A percentile compares a stretch with the other conserved stretches of the same genome.
phyloP scores from a whole-genome alignment of 2,888 invertebrate species.

The Pseudeuparius sepicola region DNA sequence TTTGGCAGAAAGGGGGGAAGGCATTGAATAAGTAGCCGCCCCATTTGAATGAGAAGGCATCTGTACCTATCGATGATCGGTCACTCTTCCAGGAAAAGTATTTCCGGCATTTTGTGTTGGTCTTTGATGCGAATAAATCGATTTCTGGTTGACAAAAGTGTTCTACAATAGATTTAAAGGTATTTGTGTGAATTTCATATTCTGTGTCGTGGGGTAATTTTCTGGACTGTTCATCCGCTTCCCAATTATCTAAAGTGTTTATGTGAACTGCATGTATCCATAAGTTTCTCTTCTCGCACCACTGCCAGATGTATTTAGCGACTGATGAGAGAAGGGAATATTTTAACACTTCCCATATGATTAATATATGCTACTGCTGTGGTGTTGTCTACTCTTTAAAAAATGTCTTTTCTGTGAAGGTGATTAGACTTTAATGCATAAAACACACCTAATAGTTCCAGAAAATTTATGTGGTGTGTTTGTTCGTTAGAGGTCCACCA shows the following conservation, averaged over 20 bases:
- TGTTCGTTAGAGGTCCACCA: conserved; percentile 19
- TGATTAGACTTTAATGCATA: conserved; percentile 21
- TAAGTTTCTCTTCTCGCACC: conserved; percentile 22
- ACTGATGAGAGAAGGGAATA: conserved; percentile 21
- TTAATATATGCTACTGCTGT: conserved; percentile 23
- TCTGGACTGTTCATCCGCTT: conserved; percentile 25
- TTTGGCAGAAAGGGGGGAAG: no score
- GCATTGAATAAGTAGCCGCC: no score
- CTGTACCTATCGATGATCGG: no score
- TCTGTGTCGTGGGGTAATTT: conserved; percentile 16
- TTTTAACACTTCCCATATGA: conserved; percentile 22
- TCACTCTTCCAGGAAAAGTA: no score
- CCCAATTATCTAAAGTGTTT: conserved; percentile 18
- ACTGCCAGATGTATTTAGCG: conserved; percentile 24
- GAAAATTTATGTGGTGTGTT: conserved; percentile 22
- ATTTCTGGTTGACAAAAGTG: no score
- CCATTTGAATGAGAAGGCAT: no score
- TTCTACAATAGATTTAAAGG: no score
- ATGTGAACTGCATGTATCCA: conserved; percentile 23
- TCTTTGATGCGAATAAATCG: no score
- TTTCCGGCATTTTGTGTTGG: no score
- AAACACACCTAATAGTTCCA: conserved; percentile 24
- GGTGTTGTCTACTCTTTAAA: conserved; percentile 21
- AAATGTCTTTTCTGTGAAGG: conserved; percentile 15
- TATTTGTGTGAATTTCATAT: no score